These are phyloP conservation scores for Drosophila paramelanica DNA, from an alignment of 2,888 invertebrate species.

Conservation along the genomic window DNA sequence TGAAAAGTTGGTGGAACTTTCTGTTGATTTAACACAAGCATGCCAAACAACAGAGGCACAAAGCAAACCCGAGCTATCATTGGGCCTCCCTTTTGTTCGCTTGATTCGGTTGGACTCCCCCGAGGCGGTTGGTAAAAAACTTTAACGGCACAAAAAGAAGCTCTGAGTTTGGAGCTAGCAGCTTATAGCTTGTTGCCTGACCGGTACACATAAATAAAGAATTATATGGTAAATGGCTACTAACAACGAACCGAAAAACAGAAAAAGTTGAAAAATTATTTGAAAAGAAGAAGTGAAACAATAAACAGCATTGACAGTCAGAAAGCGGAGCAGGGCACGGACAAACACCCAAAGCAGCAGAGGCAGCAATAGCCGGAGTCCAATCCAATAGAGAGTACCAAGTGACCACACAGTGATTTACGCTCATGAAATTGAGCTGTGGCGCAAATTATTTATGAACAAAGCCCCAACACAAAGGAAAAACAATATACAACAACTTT, in stretches of 20 bases:
- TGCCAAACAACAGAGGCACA: constrained; percentile 33
- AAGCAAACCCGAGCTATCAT: constrained; percentile 43
- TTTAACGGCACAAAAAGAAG: constrained; percentile 39
- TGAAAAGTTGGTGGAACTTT: constrained; percentile 71
- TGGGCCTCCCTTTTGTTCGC: constrained; percentile 26
- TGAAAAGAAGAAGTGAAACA: constrained; percentile 69
- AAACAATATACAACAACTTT: constrained; percentile 30
- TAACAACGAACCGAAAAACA: constrained; percentile 44
- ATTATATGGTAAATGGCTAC: constrained; percentile 70
- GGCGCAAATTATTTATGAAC: constrained; percentile 78
- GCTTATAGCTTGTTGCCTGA: constrained; percentile 26
- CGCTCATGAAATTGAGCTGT: constrained; percentile 78
- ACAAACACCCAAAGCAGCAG: background rate
- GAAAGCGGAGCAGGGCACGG: constrained; percentile 3
- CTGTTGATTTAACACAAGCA: constrained; percentile 71
- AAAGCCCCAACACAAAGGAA: constrained; percentile 72
- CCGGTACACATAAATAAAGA: constrained; percentile 61
- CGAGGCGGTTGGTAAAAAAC: constrained; percentile 38
- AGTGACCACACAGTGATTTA: constrained; percentile 78
- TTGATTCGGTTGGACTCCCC: constrained; percentile 42
- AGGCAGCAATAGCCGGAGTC: constrained; percentile 13
- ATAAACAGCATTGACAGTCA: constrained; percentile 62
- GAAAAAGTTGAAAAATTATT: constrained; percentile 66
- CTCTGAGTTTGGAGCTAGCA: constrained; percentile 14
- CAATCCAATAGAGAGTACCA: constrained; percentile 56